phyloP scores from a whole-genome alignment of 2,888 invertebrate genomes.

The Poecilus cupreus region DNA sequence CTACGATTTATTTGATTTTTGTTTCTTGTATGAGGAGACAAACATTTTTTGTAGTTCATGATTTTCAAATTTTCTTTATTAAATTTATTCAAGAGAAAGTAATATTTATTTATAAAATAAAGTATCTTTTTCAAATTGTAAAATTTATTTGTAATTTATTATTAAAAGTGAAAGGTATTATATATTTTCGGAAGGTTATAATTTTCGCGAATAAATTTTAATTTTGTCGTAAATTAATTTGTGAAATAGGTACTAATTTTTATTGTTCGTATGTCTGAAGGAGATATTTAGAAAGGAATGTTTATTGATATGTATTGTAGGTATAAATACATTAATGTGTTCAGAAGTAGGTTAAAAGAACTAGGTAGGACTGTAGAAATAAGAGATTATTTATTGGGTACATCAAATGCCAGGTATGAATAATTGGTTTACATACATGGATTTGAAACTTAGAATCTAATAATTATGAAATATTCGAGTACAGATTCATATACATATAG shows the following conservation, averaged over 20 bases:
- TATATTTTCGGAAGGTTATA: neutral
- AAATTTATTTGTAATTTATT: neutral
- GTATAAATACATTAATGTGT: slow-evolving; percentile 6
- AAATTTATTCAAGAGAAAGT: no score
- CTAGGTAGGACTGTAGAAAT: slow-evolving; percentile 1
- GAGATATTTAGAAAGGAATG: slow-evolving; percentile 28
- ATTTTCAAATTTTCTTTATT: no score
- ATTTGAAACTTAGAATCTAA: no score
- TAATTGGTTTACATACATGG: slow-evolving; percentile 1
- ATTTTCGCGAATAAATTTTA: neutral
- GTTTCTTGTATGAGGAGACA: neutral
- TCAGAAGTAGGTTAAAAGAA: slow-evolving; percentile 14
- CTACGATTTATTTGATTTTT: neutral
- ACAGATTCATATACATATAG: no score
- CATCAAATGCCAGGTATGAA: slow-evolving; percentile 1
- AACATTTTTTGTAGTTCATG: no score
- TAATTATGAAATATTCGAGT: no score
- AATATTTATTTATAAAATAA: neutral
- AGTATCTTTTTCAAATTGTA: neutral
- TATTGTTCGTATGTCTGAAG: neutral
- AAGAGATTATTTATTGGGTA: neutral
- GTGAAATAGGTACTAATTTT: neutral
- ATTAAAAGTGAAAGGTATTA: neutral
- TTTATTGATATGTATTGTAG: slow-evolving; percentile 25
- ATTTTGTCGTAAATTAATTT: neutral